These are phyloP conservation scores for Mizuhopecten yessoensis DNA, from an alignment of 1,140 invertebrate genomes.

Conservation along the genomic window DNA sequence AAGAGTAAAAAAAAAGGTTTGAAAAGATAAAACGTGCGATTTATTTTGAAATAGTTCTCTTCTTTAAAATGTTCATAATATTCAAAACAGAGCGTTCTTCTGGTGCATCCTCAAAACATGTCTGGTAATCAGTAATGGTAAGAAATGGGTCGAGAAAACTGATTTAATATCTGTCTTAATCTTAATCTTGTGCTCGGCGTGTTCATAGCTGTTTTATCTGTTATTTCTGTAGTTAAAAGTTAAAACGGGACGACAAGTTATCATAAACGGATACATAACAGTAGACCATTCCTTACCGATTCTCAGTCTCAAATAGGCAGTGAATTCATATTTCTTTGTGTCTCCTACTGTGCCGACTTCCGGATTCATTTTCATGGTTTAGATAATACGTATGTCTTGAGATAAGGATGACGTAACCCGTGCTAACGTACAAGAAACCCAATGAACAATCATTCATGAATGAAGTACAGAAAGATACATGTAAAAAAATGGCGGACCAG, in stretches of 20 bases:
- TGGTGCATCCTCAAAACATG: too few relatives aligned
- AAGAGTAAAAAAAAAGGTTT: too few relatives aligned
- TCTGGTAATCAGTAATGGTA: background rate
- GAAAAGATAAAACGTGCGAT: too few relatives aligned
- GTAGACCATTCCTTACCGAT: background rate
- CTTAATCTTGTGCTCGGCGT: background rate
- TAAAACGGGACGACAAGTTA: conserved; percentile 5
- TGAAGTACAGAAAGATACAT: background rate
- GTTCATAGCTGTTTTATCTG: conserved; percentile 12
- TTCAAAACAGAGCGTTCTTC: too few relatives aligned
- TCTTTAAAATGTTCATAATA: too few relatives aligned
- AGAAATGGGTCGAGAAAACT: background rate
- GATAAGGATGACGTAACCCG: conserved; percentile 25
- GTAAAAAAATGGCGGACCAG: background rate
- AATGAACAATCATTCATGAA: background rate
- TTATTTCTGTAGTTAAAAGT: background rate
- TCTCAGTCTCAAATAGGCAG: background rate
- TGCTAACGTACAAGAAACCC: background rate
- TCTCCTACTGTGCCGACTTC: background rate
- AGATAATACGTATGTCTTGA: background rate
- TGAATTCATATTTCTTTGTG: background rate
- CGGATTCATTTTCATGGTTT: background rate
- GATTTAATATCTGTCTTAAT: background rate
- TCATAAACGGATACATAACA: background rate
- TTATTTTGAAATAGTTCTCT: too few relatives aligned